phyloP scores from a whole-genome alignment of 2,797 vertebrate genomes.

The Anniella stebbinsi region DNA sequence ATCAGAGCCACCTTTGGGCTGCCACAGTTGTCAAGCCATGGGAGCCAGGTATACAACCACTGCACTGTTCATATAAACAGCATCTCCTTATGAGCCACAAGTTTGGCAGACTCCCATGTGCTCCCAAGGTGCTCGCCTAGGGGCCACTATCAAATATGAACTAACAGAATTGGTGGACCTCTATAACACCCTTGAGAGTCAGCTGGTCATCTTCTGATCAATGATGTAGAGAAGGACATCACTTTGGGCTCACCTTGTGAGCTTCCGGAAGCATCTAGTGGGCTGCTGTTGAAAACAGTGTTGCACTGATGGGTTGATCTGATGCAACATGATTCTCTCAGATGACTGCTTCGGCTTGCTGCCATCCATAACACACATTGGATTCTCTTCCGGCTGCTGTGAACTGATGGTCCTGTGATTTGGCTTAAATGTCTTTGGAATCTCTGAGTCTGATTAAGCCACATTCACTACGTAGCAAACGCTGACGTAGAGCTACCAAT shows the following conservation, averaged over 20 bases:
- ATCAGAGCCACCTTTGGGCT: no score
- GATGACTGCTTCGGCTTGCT: background rate
- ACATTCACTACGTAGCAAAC: background rate
- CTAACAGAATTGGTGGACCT: background rate
- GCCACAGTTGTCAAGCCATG: background rate
- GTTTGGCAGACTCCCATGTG: background rate
- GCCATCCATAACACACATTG: background rate
- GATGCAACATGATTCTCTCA: background rate
- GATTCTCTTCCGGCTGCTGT: background rate
- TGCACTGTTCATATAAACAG: background rate
- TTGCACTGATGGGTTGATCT: background rate
- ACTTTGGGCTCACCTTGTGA: background rate
- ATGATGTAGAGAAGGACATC: background rate
- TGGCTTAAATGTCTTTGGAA: background rate
- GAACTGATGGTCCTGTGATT: background rate
- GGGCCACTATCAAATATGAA: background rate
- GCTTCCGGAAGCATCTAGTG: background rate
- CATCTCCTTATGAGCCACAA: background rate
- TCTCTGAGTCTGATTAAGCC: background rate
- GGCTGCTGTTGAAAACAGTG: background rate
- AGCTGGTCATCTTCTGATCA: background rate
- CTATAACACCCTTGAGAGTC: background rate
- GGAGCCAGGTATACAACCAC: background rate
- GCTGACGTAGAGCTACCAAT: background rate
- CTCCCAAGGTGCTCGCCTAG: background rate